phyloP scores from a whole-genome alignment of 2,797 vertebrate species.

The Anguilla pacifica region DNA sequence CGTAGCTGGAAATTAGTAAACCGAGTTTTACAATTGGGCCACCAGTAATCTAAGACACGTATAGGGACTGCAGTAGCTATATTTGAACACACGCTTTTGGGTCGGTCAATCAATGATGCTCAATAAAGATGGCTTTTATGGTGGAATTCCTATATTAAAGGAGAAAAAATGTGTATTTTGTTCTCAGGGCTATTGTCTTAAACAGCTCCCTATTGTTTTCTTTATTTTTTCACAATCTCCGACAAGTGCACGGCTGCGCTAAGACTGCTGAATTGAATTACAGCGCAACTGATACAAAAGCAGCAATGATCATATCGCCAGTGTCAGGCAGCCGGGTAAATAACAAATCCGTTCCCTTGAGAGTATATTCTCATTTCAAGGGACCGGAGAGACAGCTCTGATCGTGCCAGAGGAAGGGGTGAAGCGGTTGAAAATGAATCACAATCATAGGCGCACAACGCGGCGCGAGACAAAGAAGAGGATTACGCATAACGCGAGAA shows the following conservation, averaged over 20 bases:
- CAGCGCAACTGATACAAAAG: neutral
- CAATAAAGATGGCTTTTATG: neutral
- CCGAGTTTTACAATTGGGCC: neutral
- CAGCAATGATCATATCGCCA: neutral
- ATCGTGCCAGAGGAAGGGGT: neutral
- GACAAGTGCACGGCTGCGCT: neutral
- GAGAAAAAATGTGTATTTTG: neutral
- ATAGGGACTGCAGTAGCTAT: neutral
- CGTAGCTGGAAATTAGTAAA: neutral
- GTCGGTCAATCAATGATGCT: neutral
- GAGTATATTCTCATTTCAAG: neutral
- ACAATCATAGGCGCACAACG: neutral
- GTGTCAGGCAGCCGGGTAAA: neutral
- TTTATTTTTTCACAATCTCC: neutral
- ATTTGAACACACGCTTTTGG: neutral
- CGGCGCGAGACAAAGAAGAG: neutral
- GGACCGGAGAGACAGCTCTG: neutral
- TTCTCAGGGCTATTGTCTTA: neutral
- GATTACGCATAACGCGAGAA: neutral
- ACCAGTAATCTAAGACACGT: neutral
- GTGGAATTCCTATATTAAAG: neutral
- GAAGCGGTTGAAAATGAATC: neutral
- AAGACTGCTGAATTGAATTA: neutral
- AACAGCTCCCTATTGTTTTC: neutral
- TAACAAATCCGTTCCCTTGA: neutral